Evolutionary conservation across 2,888 invertebrate species (phyloP), one percentile per base, ranked within the genome.

Genomic region (Hydrotaea cyrtoneurina): DNA sequence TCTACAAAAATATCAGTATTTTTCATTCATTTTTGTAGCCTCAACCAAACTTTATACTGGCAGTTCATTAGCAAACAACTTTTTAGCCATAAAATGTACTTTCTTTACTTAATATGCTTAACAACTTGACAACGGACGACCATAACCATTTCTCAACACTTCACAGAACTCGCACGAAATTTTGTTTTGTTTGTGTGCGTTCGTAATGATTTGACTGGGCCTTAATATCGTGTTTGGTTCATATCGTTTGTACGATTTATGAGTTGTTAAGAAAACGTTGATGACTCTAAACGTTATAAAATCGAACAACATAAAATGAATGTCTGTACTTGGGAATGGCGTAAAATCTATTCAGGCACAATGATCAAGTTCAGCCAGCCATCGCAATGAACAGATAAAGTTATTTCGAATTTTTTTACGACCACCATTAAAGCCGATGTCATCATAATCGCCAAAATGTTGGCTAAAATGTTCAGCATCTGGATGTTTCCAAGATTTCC

Each of bases 241-340:
- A 23, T n/a, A 31, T 31, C 55, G 46, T 72, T 75, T 46, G 39
- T 17, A 69, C 57, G 71, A 81, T 84, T 84, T 84, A 80, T 75
- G 78, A 75, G 55, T 57, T 75, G 3, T 31, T 31, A 62, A 72
- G 55, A 72, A 72, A 72, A 21, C 7, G 31, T 80, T 80, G 72
- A 81, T 80, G 78, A 78, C 74, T 74, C 64, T 71, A 53, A 46
- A 71, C 71, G 74, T 75, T 78, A 72, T 84, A 80, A 80, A 31
- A 31, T 31, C 31, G 3, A 31, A 31, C 31, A 31, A 31, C 31
- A 31, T 31, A 31, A 31, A 84, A 71, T 59, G 39, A 75, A 31
- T 62, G 31, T 62, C 31, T 0, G n/a, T 62, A 62, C 62, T 39
- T 8, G 62, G 10, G n/a, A 31, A 62, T 62, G n/a, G n/a, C 62